phyloP scores from a whole-genome alignment of 2,113 vertebrate species.

The Poeciliopsis turrubarensis region DNA sequence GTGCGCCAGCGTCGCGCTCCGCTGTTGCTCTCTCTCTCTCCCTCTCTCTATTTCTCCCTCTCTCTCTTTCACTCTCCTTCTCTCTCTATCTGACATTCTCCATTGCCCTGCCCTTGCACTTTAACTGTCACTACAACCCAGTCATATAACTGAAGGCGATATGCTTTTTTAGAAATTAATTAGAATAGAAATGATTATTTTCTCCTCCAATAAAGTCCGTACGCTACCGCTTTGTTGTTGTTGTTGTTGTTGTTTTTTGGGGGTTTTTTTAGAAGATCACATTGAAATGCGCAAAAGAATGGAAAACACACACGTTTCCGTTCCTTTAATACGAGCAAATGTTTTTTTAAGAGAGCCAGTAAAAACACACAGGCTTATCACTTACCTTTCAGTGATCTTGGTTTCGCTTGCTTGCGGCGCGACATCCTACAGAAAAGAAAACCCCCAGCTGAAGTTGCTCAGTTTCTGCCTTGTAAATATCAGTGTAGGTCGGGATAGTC shows the following conservation, averaged over 20 bases:
- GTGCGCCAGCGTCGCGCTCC: slow-evolving; percentile 61
- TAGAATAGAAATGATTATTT: neutral
- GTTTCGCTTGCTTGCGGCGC: slow-evolving; percentile 99
- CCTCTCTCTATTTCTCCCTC: too few species aligned
- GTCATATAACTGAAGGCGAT: slow-evolving; percentile 25
- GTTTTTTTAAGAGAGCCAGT: slow-evolving; percentile 57
- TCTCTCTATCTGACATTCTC: neutral
- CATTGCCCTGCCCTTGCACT: slow-evolving; percentile 39
- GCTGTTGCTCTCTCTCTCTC: slow-evolving; percentile 54
- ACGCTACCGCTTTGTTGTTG: slow-evolving; percentile 25
- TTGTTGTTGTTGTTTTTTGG: too few species aligned
- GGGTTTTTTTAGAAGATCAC: neutral
- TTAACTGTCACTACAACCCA: slow-evolving; percentile 27
- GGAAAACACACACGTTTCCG: slow-evolving; percentile 44
- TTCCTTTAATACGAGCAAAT: slow-evolving; percentile 47
- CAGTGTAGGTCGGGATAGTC: slow-evolving; percentile 61
- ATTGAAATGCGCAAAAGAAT: slow-evolving; percentile 43
- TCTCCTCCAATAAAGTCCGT: slow-evolving; percentile 27
- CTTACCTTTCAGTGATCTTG: slow-evolving; percentile 99
- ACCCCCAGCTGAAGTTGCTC: slow-evolving; percentile 90
- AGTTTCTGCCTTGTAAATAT: slow-evolving; percentile 84
- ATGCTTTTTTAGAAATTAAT: neutral
- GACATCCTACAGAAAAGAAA: slow-evolving; percentile 97
- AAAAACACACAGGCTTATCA: slow-evolving; percentile 55
- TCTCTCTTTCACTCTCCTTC: too few species aligned